Evolutionary conservation across 2,113 vertebrate species (phyloP), one percentile per base, ranked within the genome.

Genomic region (Phoenicopterus ruber): DNA sequence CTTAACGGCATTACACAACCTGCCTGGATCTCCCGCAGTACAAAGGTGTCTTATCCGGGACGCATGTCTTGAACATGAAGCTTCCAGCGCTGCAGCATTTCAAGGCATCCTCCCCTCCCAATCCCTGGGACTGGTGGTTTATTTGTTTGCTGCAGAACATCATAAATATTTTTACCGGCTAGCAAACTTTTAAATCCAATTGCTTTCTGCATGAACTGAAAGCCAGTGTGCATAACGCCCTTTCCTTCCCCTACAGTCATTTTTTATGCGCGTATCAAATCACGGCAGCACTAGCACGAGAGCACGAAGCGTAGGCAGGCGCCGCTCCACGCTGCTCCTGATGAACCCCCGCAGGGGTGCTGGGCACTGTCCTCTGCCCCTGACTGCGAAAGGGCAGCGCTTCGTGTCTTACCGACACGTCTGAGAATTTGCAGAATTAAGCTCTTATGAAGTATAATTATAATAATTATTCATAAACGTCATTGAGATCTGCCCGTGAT

Each of bases 381-480:
- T 3, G 22, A 5, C 90, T 44, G 78, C 2, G 1, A 6, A 31
- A 78, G 94, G 94, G 65, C 95, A 96, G 72, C 1, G 0, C 88
- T 61, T 38, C 0, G 0, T 9, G 22, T 31, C 82, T 46, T 25
- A 12, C 80, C 24, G 1, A 16, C 59, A 62, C 2, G 0, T 2
- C 71, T 25, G 67, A 78, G 76, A 59, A 86, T 13, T 29, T 61
- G 61, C 81, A 95, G 79, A 71, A 94, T 82, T 71, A 72, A 65
- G 49, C 67, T 79, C 70, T 82, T 36, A 44, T 2, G 9, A 24
- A 67, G 92, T 18, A 1, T 58, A 93, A 97, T 77, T 57, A 96
- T 54, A 76, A n/a, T 88, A 94, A 96, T 95, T 84, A 71, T 8
- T 46, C 74, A 73, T 73, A 97, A 86, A 88, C 88, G 76, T 17